phyloP scores from a whole-genome alignment of 2,888 invertebrate species.

The Drosophila phalerata region DNA sequence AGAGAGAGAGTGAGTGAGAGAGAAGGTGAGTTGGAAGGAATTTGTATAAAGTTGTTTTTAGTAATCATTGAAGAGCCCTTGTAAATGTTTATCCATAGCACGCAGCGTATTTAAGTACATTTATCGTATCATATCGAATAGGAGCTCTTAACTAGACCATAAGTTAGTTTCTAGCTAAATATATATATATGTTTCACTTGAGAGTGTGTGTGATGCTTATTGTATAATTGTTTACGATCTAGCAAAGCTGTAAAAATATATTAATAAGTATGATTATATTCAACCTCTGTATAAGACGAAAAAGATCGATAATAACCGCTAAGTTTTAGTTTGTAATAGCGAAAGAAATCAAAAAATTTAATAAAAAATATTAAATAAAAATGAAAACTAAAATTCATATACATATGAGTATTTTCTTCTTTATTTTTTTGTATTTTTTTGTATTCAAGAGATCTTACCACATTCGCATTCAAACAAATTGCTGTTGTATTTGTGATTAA shows the following conservation, averaged over 20 bases:
- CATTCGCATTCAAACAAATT: slow-evolving; percentile 55
- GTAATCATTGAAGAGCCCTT: slow-evolving; percentile 66
- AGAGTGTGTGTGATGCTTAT: slow-evolving; percentile 71
- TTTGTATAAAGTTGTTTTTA: slow-evolving; percentile 75
- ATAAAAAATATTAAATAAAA: slow-evolving; percentile 51
- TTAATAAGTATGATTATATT: slow-evolving; percentile 9
- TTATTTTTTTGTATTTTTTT: neutral
- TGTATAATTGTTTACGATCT: slow-evolving; percentile 61
- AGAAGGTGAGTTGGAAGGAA: slow-evolving; percentile 15
- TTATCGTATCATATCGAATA: slow-evolving; percentile 4
- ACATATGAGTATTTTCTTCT: neutral
- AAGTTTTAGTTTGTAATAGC: slow-evolving; percentile 74
- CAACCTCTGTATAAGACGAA: neutral
- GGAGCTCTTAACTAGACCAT: slow-evolving; percentile 29
- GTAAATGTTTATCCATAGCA: slow-evolving; percentile 66
- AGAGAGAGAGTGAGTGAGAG: slow-evolving; percentile 8
- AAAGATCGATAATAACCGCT: slow-evolving; percentile 19
- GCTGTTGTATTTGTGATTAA: slow-evolving; percentile 67
- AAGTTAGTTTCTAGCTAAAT: slow-evolving; percentile 49
- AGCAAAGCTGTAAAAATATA: slow-evolving; percentile 73
- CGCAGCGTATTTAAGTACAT: slow-evolving; percentile 36
- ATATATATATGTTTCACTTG: slow-evolving; percentile 38
- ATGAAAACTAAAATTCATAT: slow-evolving; percentile 14
- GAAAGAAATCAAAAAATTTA: slow-evolving; percentile 73
- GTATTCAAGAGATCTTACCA: neutral